Evolutionary conservation across 2,888 invertebrate species (phyloP), one percentile per base, ranked within the genome.

Genomic region (Monoplex corrugatus): DNA sequence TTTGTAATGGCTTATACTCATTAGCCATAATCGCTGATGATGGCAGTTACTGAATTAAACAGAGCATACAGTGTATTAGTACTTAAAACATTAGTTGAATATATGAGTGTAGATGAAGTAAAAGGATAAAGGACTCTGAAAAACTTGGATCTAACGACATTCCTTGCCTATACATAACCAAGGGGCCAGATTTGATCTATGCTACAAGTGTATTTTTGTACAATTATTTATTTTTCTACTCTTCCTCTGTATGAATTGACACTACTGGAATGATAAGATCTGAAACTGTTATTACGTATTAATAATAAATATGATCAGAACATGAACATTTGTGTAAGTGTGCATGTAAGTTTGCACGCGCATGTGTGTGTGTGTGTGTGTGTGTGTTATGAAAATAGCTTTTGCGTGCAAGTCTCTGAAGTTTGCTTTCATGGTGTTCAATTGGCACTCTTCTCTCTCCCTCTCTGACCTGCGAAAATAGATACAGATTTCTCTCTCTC

Each of bases 181-280:
- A 28, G 28, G 2, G 78, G 28, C 78, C 32, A 43, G 78, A 80
- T 80, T 28, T 80, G 78, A 80, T 28, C 28, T 23, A 80, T 23
- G 23, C 78, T 80, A 40, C 78, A 43, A 43, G 28, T 80, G 78
- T 80, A 80, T 80, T 80, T 80, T 80, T 80, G 78, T 80, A 80
- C 78, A 1, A 80, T 80, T 80, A 80, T 80, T 80, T 80, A 80
- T 80, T 80, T 80, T 80, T 80, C 78, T 80, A 80, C 78, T 35
- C 38, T 28, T 43, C 43, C 6, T 80, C 40, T 80, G 43, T 32
- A 80, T 80, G 8, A 68, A 50, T 13, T 68, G 28, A 23, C 8
- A 32, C 40, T 19, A 43, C 3, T 40, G 78, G 78, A 28, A 43
- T 43, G 10, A 16, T 43, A 10, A 80, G 78, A 80, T 80, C 78